These are phyloP conservation scores for Apodemia duryi DNA, from an alignment of 2,888 invertebrate species.

Conservation along the genomic window DNA sequence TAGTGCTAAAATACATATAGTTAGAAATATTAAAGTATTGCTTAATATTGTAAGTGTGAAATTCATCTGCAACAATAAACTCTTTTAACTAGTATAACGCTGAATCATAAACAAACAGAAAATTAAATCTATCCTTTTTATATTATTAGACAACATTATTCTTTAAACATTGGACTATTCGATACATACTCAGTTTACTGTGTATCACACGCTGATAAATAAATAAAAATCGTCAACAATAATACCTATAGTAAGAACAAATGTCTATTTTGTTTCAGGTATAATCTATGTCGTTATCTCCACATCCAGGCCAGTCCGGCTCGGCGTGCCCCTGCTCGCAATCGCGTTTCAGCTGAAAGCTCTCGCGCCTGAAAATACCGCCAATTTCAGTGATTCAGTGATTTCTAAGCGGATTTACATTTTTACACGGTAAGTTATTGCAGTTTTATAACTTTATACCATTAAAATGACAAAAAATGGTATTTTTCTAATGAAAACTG, in stretches of 20 bases:
- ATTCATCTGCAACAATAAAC: too few relatives aligned
- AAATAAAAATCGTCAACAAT: not conserved
- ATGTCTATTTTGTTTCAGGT: not conserved
- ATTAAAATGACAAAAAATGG: not conserved
- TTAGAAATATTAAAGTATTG: too few relatives aligned
- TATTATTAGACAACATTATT: too few relatives aligned
- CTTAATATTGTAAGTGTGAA: too few relatives aligned
- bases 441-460: not conserved
- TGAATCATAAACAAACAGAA: too few relatives aligned
- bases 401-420: constrained; percentile 10
- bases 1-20: too few relatives aligned
- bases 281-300: constrained; percentile 8
- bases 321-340: constrained; percentile 2
- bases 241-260: not conserved
- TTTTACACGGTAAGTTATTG: constrained; percentile 4
- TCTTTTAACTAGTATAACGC: too few relatives aligned
- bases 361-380: constrained; percentile 3
- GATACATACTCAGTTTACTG: too few relatives aligned
- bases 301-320: constrained; percentile 13
- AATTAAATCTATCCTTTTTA: too few relatives aligned
- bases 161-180: too few relatives aligned
- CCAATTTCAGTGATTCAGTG: constrained; percentile 3
- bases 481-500: not conserved
- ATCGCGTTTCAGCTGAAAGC: constrained; percentile 11
- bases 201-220: too few relatives aligned